Evolutionary conservation across 1,140 invertebrate genomes (phyloP).

Genomic region (Stenopsyche tienmushanensis): DNA sequence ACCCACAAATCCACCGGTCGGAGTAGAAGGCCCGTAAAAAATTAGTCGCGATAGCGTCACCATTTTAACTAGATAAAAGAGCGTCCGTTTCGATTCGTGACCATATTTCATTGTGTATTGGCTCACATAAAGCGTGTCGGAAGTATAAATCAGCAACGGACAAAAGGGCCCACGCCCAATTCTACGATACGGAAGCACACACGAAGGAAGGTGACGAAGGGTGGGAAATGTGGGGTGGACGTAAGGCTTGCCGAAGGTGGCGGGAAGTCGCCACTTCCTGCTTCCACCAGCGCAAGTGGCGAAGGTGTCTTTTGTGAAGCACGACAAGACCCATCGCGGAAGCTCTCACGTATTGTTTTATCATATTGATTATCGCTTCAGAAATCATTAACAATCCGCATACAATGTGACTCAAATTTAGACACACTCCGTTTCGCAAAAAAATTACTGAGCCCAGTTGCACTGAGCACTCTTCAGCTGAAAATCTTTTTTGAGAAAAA

Average conservation of each 20-base stretch:
- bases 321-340: background rate
- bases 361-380: slow-evolving; percentile 28
- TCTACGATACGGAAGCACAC: slow-evolving; percentile 19
- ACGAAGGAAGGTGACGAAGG: background rate
- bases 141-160: slow-evolving; percentile 27
- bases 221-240: background rate
- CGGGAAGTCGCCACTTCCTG: slow-evolving; percentile 7
- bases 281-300: background rate
- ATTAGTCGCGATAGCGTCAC: too few relatives aligned
- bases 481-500: too few relatives aligned
- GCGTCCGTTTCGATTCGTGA: slow-evolving; percentile 6
- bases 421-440: slow-evolving; percentile 2
- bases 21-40: too few relatives aligned
- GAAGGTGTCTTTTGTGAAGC: background rate
- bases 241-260: slow-evolving; percentile 7
- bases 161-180: slow-evolving; percentile 16
- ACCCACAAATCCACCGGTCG: too few relatives aligned
- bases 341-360: slow-evolving; percentile 22
- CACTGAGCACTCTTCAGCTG: too few relatives aligned
- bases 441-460: too few relatives aligned
- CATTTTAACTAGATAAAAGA: slow-evolving; percentile 17
- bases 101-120: slow-evolving; percentile 25
- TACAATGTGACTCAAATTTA: slow-evolving; percentile 10
- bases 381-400: slow-evolving; percentile 17
- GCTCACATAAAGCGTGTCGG: slow-evolving; percentile 10